Evolutionary conservation across 2,888 invertebrate genomes (phyloP).

Genomic region (Argynnis bischoffii): DNA sequence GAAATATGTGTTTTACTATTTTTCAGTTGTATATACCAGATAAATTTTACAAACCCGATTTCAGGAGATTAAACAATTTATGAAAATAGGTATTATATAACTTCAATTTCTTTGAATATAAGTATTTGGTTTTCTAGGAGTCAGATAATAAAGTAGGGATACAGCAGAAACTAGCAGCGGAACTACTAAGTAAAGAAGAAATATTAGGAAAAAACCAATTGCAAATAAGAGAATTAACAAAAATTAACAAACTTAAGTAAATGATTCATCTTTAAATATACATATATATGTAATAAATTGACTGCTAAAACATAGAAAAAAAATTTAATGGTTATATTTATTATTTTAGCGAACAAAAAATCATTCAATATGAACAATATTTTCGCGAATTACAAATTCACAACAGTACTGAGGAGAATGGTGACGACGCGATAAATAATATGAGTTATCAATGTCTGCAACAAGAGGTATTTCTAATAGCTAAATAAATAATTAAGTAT

Average conservation of each 20-base stretch:
- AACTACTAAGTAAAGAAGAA: slow-evolving; percentile 75
- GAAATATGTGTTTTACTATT: slow-evolving; percentile 44
- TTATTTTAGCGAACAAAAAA: slow-evolving; percentile 68
- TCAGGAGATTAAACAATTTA: slow-evolving; percentile 47
- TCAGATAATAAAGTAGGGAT: slow-evolving; percentile 70
- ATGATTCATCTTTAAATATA: slow-evolving; percentile 33
- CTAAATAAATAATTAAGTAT: too few species aligned
- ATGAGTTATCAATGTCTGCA: slow-evolving; percentile 67
- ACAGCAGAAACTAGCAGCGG: slow-evolving; percentile 76
- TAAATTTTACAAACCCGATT: slow-evolving; percentile 50
- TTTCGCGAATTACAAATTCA: slow-evolving; percentile 64
- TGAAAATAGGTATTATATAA: not conserved
- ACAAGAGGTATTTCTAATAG: slow-evolving; percentile 57
- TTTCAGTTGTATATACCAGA: slow-evolving; percentile 68
- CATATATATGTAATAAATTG: not conserved
- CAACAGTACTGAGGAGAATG: slow-evolving; percentile 54
- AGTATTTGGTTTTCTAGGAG: slow-evolving; percentile 55
- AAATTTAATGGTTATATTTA: not conserved
- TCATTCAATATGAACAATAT: slow-evolving; percentile 73
- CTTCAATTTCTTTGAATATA: slow-evolving; percentile 2
- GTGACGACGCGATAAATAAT: slow-evolving; percentile 57
- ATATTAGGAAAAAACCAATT: slow-evolving; percentile 70
- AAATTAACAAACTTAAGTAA: slow-evolving; percentile 72
- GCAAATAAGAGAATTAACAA: slow-evolving; percentile 70
- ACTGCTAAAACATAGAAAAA: not conserved